These are phyloP conservation scores for Microctenopoma lineatum DNA, from an alignment of 2,797 vertebrate species.

Conservation along the genomic window DNA sequence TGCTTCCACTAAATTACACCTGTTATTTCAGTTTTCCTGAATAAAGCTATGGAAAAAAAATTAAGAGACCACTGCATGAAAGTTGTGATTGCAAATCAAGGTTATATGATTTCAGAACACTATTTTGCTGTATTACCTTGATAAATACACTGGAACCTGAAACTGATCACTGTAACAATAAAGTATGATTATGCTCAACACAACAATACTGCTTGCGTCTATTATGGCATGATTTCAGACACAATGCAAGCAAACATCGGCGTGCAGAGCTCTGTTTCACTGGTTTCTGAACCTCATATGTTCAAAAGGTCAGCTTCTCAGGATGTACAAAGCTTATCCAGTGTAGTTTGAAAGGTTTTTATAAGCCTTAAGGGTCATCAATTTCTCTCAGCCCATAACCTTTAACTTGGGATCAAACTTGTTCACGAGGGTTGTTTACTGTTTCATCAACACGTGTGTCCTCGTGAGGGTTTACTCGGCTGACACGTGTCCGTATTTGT, in stretches of 20 bases:
- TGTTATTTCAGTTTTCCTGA: too few relatives aligned
- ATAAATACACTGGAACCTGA: neutral
- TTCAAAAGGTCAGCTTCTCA: slow-evolving; percentile 30
- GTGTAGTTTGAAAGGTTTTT: slow-evolving; percentile 40
- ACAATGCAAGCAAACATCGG: neutral
- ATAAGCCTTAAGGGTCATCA: slow-evolving; percentile 13
- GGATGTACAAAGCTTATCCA: slow-evolving; percentile 16
- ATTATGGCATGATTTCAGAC: neutral
- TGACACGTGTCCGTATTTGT: slow-evolving; percentile 42
- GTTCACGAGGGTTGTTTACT: slow-evolving; percentile 29
- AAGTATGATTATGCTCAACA: neutral
- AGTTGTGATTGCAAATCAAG: too few relatives aligned
- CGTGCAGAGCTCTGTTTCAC: neutral
- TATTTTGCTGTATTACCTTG: too few relatives aligned
- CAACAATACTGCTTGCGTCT: neutral
- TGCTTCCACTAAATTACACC: too few relatives aligned
- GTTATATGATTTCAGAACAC: too few relatives aligned
- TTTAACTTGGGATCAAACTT: slow-evolving; percentile 22
- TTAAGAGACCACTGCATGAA: too few relatives aligned
- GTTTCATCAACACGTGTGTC: slow-evolving; percentile 20
- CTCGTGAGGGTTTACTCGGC: slow-evolving; percentile 22
- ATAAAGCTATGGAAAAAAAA: too few relatives aligned
- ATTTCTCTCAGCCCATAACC: neutral
- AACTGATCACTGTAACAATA: too few relatives aligned
- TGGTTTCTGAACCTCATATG: slow-evolving; percentile 10